Evolutionary conservation across 1,140 invertebrate species (phyloP).

Genomic region (Pogonomyrmex barbatus): DNA sequence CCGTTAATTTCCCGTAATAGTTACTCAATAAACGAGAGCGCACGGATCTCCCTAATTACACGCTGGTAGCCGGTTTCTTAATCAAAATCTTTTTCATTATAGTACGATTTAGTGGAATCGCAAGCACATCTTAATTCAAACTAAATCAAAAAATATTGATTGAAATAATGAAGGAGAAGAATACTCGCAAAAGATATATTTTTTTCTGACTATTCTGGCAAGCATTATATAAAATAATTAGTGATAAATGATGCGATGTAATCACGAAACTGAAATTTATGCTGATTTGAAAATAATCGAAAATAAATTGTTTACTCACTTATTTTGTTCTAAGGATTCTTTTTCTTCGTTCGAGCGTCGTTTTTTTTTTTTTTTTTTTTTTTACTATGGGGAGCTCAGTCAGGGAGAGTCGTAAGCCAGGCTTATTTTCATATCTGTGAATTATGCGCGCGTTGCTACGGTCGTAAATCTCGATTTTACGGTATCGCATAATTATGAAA

Average conservation of each 20-base stretch:
- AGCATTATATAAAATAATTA: neutral
- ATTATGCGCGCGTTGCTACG: slow-evolving; percentile 6
- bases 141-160: neutral
- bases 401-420: neutral
- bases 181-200: neutral
- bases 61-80: neutral
- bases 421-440: slow-evolving; percentile 17
- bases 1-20: slow-evolving; percentile 68
- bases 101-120: slow-evolving; percentile 14
- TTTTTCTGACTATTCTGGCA: neutral
- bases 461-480: slow-evolving; percentile 41
- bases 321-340: neutral
- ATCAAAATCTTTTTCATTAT: slow-evolving; percentile 19
- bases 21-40: slow-evolving; percentile 69
- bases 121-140: slow-evolving; percentile 6
- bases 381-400: neutral
- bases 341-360: neutral
- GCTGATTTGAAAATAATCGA: neutral
- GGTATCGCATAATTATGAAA: slow-evolving; percentile 47
- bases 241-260: neutral
- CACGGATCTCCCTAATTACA: slow-evolving; percentile 22
- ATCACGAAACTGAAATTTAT: neutral
- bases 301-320: neutral
- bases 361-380: slow-evolving; percentile 1
- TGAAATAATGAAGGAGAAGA: neutral